Base-by-base conservation (phyloP, 2,797 vertebrate genomes). In the Halcyon chelicuti region DNA sequence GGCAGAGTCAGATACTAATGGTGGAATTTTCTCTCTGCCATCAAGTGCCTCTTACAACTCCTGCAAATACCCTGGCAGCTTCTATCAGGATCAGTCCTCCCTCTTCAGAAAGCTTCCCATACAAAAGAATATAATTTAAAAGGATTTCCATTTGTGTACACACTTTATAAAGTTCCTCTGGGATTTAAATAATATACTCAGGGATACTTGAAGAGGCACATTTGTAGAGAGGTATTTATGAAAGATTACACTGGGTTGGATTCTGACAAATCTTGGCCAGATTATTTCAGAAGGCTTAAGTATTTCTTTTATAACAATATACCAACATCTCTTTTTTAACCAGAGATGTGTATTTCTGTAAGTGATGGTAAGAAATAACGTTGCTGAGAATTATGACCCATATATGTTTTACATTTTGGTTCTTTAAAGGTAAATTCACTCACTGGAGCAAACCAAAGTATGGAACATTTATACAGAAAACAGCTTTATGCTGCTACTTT, bases 131-230 rank as follows among this genome's bases (percentile, higher is more conserved):
- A 11, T 12, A 13, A 0, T 39, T 68, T 85, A 52, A 90, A 95
- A 83, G 82, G 66, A 78, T 70, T 81, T 86, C 74, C 65, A 49
- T 86, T 82, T 87, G 77, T 95, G 63, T 68, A 82, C 4, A 14
- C 0, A 3, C 74, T 78, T 49, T 76, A 68, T 49, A 21, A 71
- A 91, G 66, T 79, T 63, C 91, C 84, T 58, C 66, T 78, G 91
- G 85, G 93, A 60, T 94, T 93, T 96, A 84, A 96, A 91, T 83
- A 82, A 90, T 42, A 67, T 67, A 71, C 92, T 80, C 91, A 49
- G 94, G 55, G 72, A 79, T 72, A 65, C 40, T 71, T 63, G 57
- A 75, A 93, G 81, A 80, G 76, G 26, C 78, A 92, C 52, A n/a
- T 88, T 96, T 94, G 35, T 61, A 57, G 40, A 75, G 62, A 68